phyloP scores from a whole-genome alignment of 2,888 invertebrate species.

The Parochlus steinenii region DNA sequence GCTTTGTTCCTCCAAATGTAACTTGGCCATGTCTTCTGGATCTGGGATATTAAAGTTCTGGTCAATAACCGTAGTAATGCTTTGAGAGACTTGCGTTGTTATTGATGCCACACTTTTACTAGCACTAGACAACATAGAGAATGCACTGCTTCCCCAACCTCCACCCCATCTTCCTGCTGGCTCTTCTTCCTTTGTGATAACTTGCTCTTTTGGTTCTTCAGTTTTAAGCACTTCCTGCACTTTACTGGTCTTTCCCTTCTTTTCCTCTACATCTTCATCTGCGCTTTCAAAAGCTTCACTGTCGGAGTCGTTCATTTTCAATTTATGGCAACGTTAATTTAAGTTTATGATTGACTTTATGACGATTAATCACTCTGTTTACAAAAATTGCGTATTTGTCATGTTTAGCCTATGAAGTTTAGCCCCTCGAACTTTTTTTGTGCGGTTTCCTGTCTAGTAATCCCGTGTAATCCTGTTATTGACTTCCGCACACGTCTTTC shows the following conservation, averaged over 20 bases:
- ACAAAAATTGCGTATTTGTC: too few relatives aligned
- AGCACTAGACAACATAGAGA: constrained; percentile 54
- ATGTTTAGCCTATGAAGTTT: too few relatives aligned
- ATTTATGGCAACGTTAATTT: background rate
- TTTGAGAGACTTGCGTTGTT: constrained; percentile 66
- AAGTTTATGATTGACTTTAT: too few relatives aligned
- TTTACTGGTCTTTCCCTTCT: constrained; percentile 13
- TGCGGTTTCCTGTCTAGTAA: too few relatives aligned
- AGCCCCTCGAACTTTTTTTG: too few relatives aligned
- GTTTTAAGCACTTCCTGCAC: constrained; percentile 13
- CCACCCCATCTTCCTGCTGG: constrained; percentile 28
- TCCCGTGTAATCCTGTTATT: too few relatives aligned
- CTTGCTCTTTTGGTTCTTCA: constrained; percentile 16
- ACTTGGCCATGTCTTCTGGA: constrained; percentile 56
- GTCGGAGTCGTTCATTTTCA: constrained; percentile 49
- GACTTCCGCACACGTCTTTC: too few relatives aligned
- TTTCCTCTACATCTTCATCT: constrained; percentile 43
- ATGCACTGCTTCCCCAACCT: constrained; percentile 61
- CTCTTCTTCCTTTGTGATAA: background rate
- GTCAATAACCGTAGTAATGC: constrained; percentile 60
- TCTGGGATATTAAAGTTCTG: constrained; percentile 68
- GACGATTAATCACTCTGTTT: too few relatives aligned
- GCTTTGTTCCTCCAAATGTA: constrained; percentile 18
- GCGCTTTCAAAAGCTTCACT: constrained; percentile 65
- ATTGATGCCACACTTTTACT: constrained; percentile 59